These are phyloP conservation scores for Lochmaea crataegi DNA, from an alignment of 2,888 invertebrate genomes.

Conservation along the genomic window DNA sequence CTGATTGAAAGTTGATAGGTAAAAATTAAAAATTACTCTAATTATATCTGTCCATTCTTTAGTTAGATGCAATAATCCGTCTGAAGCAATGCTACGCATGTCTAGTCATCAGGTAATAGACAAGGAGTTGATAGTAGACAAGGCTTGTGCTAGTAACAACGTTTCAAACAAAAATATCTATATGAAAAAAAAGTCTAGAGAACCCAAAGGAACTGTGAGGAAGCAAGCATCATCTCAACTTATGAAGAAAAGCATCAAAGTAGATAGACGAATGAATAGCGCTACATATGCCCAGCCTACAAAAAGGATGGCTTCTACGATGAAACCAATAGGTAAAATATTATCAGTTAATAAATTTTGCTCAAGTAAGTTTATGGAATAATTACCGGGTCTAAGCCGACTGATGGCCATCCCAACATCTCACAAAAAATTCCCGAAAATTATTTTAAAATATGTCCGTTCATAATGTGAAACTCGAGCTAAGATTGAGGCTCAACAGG, in stretches of 20 bases:
- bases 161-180: conserved; percentile 1
- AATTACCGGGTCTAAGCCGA: no score
- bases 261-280: conserved; percentile 13
- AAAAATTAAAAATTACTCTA: no score
- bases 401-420: no score
- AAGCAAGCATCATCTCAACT: conserved; percentile 10
- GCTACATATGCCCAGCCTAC: not conserved
- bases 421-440: no score
- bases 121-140: not conserved
- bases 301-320: not conserved
- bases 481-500: no score
- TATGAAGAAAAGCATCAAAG: conserved; percentile 21
- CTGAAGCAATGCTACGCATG: not conserved
- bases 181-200: conserved; percentile 18
- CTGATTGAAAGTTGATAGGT: no score
- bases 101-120: not conserved
- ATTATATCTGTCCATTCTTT: not conserved
- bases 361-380: no score
- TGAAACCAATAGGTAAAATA: not conserved
- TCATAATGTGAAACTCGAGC: no score
- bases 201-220: conserved; percentile 4
- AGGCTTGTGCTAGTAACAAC: not conserved
- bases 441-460: no score
- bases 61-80: not conserved
- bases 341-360: no score